Base-by-base conservation (phyloP, 2,888 invertebrate species). In the Mythimna lalbum region DNA sequence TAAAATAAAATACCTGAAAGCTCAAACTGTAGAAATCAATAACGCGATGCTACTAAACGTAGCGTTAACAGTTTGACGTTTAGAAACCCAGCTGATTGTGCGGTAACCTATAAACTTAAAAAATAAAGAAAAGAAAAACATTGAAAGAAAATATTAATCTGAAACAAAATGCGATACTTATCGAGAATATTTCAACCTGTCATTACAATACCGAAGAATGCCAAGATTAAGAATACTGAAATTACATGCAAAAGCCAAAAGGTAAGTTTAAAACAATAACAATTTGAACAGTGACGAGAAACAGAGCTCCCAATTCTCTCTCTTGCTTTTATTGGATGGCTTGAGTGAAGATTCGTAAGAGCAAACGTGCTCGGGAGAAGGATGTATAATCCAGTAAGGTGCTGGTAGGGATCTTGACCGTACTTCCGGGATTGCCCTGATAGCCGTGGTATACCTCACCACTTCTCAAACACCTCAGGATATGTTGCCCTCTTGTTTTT, bases 161-260 rank as follows among this genome's bases (percentile, higher is more conserved):
- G 23, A 43, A 69, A 63, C 43, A 89, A 76, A 81, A 96, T 97
- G 94, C 93, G 96, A 78, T 96, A 94, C 85, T 87, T 98, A 39
- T 97, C 98, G 0, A 96, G 96, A 87, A 89, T 98, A 81, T 98
- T 98, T 91, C 97, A 98, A 90, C 98, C 98, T 0, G 85, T 97
- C 3, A 93, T 97, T 31, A 92, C 96, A 4, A 95, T 97, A 83
- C 97, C 97, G 2, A 97, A 97, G 90, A 96, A 97, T 89, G 96
- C 96, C 0, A 93, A 95, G 82, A 91, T 97, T 3, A 97, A 97
- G 88, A 94, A 96, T 78, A 96, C 96, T 2, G 97, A 97, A 76
- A 94, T 97, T 10, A 96, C 97, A 9, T 98, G 98, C 10, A 98
- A 97, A 91, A 98, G 98, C 92, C 98, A 98, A 92, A 97, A 97